Base-by-base conservation (phyloP, 37 sponge, comb jelly and placozoan species). In the Cliona cf. orientalis region DNA sequence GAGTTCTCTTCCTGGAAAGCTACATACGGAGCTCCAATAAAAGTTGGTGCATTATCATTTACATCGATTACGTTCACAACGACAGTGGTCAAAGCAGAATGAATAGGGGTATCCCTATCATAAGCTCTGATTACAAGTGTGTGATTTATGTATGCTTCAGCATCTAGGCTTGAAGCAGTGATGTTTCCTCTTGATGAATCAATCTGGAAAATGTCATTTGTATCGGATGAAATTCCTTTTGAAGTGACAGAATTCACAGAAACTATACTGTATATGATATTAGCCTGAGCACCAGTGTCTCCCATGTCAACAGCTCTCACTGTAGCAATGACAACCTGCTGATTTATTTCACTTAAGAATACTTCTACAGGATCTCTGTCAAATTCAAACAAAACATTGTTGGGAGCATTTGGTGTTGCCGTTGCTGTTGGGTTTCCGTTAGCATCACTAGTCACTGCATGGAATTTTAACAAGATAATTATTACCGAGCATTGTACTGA, bases 41-140 rank as follows among this genome's bases (percentile, higher is more conserved):
- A 84, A 1, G n/a, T 33, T 25, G 93, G 93, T 36, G 81, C 76
- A 78, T 69, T 69, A 57, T 87, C 88, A 88, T 92, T 88, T n/a
- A 69, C 31, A 61, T 92, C 93, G 2, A 25, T 25, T 1, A 92
- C 77, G 22, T 33, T 62, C 12, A 92, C 69, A 26, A 28, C 14
- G 7, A 92, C 42, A 5, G 28, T 6, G 21, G 75, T 46, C 3
- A 29, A 46, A 14, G 44, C 71, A 43, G 49, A 59, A 4, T 26
- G 40, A 33, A 62, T 37, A 23, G 93, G 93, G 39, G 80, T 87
- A 0, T 90, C 93, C 66, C 41, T 57, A 44, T 92, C 93, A 57
- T 37, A 28, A 37, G 93, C 93, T 42, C 29, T 9, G 1, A 92
- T 71, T 7, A 71, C 75, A 2, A 92, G 57, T 1, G 3, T 44